A percentile compares a stretch with the other conserved stretches of the same genome.
phyloP scores from a whole-genome alignment of 2,888 invertebrate genomes.

The Phrixothrix hirtus region DNA sequence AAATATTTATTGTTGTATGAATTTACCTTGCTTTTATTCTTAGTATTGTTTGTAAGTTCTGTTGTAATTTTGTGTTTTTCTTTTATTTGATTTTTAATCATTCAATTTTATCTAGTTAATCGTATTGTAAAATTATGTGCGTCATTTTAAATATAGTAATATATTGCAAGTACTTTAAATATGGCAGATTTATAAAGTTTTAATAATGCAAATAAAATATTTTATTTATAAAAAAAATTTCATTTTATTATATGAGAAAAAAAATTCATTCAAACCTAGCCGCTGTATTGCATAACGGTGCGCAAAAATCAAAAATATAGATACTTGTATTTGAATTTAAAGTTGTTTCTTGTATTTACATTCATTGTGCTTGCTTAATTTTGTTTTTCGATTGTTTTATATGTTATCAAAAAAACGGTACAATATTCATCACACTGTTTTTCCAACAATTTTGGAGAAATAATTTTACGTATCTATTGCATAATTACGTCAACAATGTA shows the following conservation, averaged over 20 bases:
- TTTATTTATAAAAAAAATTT: constrained; percentile 20
- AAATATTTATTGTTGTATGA: too few relatives aligned
- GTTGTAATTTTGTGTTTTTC: constrained; percentile 4
- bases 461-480: too few relatives aligned
- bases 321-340: too few relatives aligned
- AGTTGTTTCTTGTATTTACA: neutral
- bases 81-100: constrained; percentile 1
- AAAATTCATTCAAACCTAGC: neutral
- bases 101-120: constrained; percentile 1
- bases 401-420: too few relatives aligned
- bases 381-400: neutral
- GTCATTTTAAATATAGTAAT: constrained; percentile 17
- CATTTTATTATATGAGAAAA: neutral
- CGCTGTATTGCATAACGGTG: too few relatives aligned
- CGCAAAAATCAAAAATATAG: too few relatives aligned
- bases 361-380: neutral
- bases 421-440: too few relatives aligned
- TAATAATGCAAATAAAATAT: constrained; percentile 17
- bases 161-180: constrained; percentile 13
- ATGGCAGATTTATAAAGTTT: constrained; percentile 11
- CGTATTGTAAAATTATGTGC: constrained; percentile 2
- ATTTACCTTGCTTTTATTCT: too few relatives aligned
- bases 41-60: neutral
- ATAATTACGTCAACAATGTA: too few relatives aligned
- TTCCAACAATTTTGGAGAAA: too few relatives aligned